Percentiles rank a stretch among this genome's conserved stretches.
These are phyloP conservation scores for Hypsopygia costalis DNA, from an alignment of 2,888 invertebrate species.

Conservation along the genomic window DNA sequence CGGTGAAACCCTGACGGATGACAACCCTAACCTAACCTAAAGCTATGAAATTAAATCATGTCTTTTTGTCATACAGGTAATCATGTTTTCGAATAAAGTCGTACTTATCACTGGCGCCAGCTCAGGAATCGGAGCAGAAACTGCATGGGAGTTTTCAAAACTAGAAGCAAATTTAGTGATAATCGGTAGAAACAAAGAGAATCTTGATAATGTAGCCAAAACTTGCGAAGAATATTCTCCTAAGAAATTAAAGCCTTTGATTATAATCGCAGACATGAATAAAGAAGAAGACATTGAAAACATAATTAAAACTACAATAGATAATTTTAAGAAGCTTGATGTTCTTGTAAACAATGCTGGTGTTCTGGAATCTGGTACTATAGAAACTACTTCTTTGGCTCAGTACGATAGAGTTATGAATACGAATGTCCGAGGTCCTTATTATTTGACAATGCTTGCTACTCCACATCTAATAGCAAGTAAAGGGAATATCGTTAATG, in stretches of 20 bases:
- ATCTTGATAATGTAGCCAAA: slow-evolving; percentile 82
- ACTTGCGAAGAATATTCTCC: slow-evolving; percentile 73
- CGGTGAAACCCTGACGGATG: no score
- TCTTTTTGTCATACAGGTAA: slow-evolving; percentile 8
- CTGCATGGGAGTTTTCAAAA: slow-evolving; percentile 84
- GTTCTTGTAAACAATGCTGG: slow-evolving; percentile 92
- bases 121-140: slow-evolving; percentile 87
- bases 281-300: slow-evolving; percentile 84
- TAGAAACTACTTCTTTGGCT: slow-evolving; percentile 87
- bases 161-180: slow-evolving; percentile 82
- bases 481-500: slow-evolving; percentile 92
- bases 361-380: slow-evolving; percentile 84
- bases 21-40: no score
- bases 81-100: slow-evolving; percentile 80
- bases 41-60: no score
- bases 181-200: slow-evolving; percentile 85
- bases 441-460: slow-evolving; percentile 88
- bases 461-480: slow-evolving; percentile 87
- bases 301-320: slow-evolving; percentile 84
- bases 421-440: slow-evolving; percentile 87
- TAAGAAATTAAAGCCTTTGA: slow-evolving; percentile 62
- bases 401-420: slow-evolving; percentile 92
- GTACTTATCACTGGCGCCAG: slow-evolving; percentile 85
- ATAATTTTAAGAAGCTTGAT: slow-evolving; percentile 84
- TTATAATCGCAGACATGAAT: slow-evolving; percentile 83